These are phyloP conservation scores for Ormyrus labotus DNA, from an alignment of 2,888 invertebrate genomes.

Conservation along the genomic window DNA sequence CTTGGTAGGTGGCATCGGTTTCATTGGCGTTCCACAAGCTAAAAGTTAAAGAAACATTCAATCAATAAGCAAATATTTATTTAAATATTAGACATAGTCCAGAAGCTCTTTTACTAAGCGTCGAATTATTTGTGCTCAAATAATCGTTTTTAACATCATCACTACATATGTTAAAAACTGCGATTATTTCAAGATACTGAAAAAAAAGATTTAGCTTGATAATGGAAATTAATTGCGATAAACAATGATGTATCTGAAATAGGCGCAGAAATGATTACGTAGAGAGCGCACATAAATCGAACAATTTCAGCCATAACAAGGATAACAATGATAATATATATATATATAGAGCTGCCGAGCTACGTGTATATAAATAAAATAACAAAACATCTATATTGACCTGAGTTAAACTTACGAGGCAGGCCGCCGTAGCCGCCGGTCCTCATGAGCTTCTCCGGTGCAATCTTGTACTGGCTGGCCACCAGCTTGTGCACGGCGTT, in stretches of 20 bases:
- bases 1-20: slow-evolving; percentile 88
- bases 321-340: slow-evolving; percentile 10
- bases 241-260: neutral
- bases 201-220: neutral
- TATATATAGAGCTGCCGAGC: slow-evolving; percentile 63
- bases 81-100: slow-evolving; percentile 50
- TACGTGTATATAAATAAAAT: slow-evolving; percentile 63
- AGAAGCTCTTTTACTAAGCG: slow-evolving; percentile 58
- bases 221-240: neutral
- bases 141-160: neutral
- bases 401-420: slow-evolving; percentile 82
- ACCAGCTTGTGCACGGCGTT: slow-evolving; percentile 96
- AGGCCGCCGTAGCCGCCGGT: slow-evolving; percentile 94
- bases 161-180: neutral
- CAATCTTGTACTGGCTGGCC: slow-evolving; percentile 98
- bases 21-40: slow-evolving; percentile 81
- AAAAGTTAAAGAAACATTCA: slow-evolving; percentile 66
- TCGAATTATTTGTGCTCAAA: slow-evolving; percentile 31
- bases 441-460: slow-evolving; percentile 97
- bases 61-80: neutral
- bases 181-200: neutral
- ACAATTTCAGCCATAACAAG: slow-evolving; percentile 31
- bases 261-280: neutral
- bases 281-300: slow-evolving; percentile 40
- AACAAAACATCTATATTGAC: slow-evolving; percentile 76